Conservation (phyloP, 2,797 vertebrate genomes). For the Pelochelys cantorii region DNA sequence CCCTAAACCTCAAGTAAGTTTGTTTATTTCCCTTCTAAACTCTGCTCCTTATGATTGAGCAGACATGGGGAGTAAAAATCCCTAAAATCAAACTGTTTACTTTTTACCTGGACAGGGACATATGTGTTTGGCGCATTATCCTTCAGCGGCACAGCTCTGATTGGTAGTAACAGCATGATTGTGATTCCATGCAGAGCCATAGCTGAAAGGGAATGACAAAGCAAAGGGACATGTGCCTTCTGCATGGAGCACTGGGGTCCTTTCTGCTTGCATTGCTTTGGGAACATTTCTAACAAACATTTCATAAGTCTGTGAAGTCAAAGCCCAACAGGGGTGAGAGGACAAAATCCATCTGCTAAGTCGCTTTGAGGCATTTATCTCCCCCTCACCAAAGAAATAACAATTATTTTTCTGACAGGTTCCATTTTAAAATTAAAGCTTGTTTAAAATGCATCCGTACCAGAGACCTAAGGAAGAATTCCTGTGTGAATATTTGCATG, state of each 20-base stretch:
- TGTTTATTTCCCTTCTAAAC: background rate
- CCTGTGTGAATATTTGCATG: background rate
- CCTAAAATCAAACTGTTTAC: background rate
- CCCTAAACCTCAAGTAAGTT: background rate
- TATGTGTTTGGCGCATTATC: background rate
- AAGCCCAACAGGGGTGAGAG: background rate
- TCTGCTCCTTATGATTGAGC: background rate
- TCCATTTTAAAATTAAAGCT: background rate
- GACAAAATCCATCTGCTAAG: background rate
- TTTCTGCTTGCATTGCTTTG: background rate
- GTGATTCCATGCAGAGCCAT: background rate
- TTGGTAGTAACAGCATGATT: background rate
- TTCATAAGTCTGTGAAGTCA: background rate
- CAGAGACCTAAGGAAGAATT: background rate
- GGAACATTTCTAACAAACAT: background rate
- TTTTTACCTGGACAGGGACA: background rate
- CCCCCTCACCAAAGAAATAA: background rate
- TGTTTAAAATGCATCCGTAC: background rate
- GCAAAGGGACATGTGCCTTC: no score
- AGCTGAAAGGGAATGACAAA: background rate
- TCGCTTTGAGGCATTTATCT: background rate
- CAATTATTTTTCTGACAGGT: slow-evolving; percentile 9
- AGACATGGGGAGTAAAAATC: background rate
- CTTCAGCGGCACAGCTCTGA: background rate
- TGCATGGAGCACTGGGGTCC: background rate